These are phyloP conservation scores for Trichogramma pretiosum DNA, from an alignment of 1,140 invertebrate species.

Conservation along the genomic window DNA sequence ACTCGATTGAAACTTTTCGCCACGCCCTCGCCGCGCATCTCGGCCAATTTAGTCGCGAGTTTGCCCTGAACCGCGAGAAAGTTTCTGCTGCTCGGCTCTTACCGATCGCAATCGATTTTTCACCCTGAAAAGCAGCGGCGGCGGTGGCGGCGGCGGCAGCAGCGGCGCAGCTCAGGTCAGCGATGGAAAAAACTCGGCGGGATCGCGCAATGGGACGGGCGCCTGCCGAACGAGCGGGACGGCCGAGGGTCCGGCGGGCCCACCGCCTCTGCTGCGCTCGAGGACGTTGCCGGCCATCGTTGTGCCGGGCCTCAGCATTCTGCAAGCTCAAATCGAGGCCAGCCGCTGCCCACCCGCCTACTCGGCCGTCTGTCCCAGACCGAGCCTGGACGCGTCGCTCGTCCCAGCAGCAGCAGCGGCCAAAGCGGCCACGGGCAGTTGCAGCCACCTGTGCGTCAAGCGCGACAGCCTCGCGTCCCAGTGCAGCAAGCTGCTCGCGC, in stretches of 20 bases:
- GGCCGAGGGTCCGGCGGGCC: conserved; percentile 38
- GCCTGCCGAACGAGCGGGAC: conserved; percentile 22
- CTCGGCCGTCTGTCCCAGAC: conserved; percentile 3
- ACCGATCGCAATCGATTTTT: conserved; percentile 6
- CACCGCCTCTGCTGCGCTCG: conserved; percentile 71
- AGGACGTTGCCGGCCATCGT: conserved; percentile 81
- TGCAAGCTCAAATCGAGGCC: conserved; percentile 71
- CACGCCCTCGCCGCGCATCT: too few relatives aligned
- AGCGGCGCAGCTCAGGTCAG: not conserved
- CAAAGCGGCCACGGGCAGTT: too few relatives aligned
- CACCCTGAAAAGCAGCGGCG: not conserved
- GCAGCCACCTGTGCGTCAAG: conserved; percentile 11
- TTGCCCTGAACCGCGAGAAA: too few relatives aligned
- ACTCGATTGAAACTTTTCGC: too few relatives aligned
- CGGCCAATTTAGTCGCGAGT: too few relatives aligned
- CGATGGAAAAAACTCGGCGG: conserved; percentile 27
- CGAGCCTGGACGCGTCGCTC: not conserved
- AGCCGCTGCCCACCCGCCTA: conserved; percentile 36
- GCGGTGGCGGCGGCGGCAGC: not conserved
- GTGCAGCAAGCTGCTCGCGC: conserved; percentile 32
- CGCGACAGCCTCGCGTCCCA: conserved; percentile 30
- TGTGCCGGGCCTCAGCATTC: conserved; percentile 74
- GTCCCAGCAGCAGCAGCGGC: not conserved
- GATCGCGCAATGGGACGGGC: conserved; percentile 39
- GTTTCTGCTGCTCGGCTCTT: too few relatives aligned